Base-by-base conservation (phyloP, 92 coral and sea anemone genomes). In the Epizoanthus fatuus region DNA sequence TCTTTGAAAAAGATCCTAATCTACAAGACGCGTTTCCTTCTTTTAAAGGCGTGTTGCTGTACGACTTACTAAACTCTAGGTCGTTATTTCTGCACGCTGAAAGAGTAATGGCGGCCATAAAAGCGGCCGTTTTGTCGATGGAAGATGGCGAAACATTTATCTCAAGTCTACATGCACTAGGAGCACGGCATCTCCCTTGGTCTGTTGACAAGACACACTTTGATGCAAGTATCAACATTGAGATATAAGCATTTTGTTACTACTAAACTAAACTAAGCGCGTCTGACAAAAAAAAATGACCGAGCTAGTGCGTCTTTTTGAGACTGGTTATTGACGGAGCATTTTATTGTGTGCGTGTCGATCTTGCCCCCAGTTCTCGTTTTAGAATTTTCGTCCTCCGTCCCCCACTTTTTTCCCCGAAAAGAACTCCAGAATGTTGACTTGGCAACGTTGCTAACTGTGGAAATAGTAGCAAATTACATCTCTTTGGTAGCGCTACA, bases 11-110 rank as follows among this genome's bases (percentile, higher is more conserved):
- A 2, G 86, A 93, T 69, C 96, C 96, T 56, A 85, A 87, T 72
- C 74, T 93, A 11, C 96, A 93, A 85, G 74, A 69, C 73, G 85
- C 92, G 10, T 93, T 93, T 57, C 96, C 96, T 3, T 78, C 92
- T n/a, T 93, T 93, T 75, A 86, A 86, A 74, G 96, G 96, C 45
- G 68, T 82, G 72, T 90, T 86, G 52, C 60, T 93, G 65, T 79
- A 93, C 38, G 96, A 93, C 38, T 40, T 93, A 11, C 79, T 93
- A 40, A 93, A 90, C 72, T 93, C 96, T 1, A 84, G 96, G 7
- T 93, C 94, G n/a, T 68, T 93, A 49, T 93, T 80, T 60, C 88
- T 93, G 14, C 96, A 93, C 68, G 94, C 92, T 56, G 88, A 88
- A 77, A 85, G 98, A 66, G 84, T 94, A 7, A 89, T 94, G 94